Percentiles rank a stretch among this genome's conserved stretches.
Conservation (phyloP, 2,113 vertebrate species). For the Lutjanus erythropterus region DNA sequence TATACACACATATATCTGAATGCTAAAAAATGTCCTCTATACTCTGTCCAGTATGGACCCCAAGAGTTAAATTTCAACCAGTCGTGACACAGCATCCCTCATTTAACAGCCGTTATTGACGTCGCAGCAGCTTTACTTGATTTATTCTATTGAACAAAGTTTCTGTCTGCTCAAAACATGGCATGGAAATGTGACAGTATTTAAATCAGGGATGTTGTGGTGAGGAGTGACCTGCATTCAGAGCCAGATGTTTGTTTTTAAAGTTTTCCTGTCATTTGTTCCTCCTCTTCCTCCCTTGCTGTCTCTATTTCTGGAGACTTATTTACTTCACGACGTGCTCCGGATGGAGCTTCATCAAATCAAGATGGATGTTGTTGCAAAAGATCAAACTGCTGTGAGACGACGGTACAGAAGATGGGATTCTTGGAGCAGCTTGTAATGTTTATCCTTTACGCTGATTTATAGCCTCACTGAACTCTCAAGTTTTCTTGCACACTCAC, state of each 20-base stretch:
- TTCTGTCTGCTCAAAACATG: neutral
- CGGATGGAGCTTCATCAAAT: conserved; percentile 20
- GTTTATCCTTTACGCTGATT: conserved; percentile 12
- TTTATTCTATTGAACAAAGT: conserved; percentile 11
- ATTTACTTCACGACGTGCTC: neutral
- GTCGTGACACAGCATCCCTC: neutral
- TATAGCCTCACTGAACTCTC: neutral
- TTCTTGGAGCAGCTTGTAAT: conserved; percentile 17
- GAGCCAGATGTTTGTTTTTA: neutral
- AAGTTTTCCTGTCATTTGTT: neutral
- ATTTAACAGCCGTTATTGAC: neutral
- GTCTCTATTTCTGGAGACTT: conserved; percentile 3
- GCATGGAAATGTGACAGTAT: neutral
- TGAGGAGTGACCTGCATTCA: neutral
- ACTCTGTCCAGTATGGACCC: conserved; percentile 15
- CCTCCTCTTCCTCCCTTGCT: neutral
- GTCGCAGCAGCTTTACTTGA: neutral
- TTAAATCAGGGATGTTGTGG: neutral
- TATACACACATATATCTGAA: neutral
- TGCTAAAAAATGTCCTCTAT: neutral
- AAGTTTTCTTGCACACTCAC: neutral
- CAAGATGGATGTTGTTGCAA: conserved; percentile 28
- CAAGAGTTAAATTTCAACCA: conserved; percentile 6
- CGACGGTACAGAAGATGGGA: neutral
- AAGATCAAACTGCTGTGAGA: conserved; percentile 4